Evolutionary conservation across 2,113 vertebrate genomes (phyloP).

Genomic region (Odontesthes bonariensis): DNA sequence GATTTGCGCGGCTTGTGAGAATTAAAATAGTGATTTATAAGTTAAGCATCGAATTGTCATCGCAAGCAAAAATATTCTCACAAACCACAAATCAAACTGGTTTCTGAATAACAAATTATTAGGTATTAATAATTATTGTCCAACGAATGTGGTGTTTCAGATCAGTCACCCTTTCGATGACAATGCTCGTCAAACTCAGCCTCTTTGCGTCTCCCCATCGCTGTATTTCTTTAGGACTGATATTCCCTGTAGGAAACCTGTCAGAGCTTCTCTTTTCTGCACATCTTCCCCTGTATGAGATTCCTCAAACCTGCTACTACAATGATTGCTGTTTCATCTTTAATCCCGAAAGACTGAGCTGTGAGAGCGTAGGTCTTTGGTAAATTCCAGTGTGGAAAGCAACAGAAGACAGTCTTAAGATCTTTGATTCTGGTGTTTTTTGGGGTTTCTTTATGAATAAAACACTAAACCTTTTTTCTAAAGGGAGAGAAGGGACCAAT

Average conservation of each 20-base stretch:
- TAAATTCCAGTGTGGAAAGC: conserved; percentile 17
- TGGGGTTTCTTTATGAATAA: conserved; percentile 23
- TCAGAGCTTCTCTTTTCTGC: conserved; percentile 38
- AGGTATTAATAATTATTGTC: too few species aligned
- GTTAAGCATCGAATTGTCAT: too few species aligned
- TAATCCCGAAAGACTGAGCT: conserved; percentile 36
- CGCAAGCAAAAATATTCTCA: too few species aligned
- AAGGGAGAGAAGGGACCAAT: background rate
- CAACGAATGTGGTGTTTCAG: too few species aligned
- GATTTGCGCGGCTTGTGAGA: too few species aligned
- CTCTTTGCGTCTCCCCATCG: conserved; percentile 19
- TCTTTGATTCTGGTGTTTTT: conserved; percentile 33
- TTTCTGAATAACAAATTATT: too few species aligned
- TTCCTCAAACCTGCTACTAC: conserved; percentile 49
- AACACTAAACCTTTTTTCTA: conserved; percentile 2
- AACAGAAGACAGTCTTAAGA: conserved; percentile 10
- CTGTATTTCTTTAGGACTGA: conserved; percentile 32
- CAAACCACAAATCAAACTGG: too few species aligned
- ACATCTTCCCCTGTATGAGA: conserved; percentile 15
- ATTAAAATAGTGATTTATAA: too few species aligned
- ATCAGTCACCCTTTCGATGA: too few species aligned
- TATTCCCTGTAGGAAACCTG: conserved; percentile 43
- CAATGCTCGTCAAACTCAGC: conserved; percentile 14
- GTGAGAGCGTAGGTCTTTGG: conserved; percentile 23
- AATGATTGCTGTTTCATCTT: conserved; percentile 41